phyloP scores from a whole-genome alignment of 2,113 vertebrate genomes.

The Passer montanus region DNA sequence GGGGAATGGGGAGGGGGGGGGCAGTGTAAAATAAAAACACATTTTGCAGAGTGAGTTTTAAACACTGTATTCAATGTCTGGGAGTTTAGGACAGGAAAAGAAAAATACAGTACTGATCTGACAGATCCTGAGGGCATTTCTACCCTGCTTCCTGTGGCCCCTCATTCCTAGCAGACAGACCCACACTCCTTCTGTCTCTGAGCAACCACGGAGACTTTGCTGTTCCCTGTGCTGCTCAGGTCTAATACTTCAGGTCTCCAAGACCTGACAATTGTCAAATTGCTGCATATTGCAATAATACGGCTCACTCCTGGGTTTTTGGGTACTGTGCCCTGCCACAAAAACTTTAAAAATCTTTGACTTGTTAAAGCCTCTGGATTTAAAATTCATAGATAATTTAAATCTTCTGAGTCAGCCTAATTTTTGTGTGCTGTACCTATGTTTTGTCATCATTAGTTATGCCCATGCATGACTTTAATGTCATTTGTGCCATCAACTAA shows the following conservation, averaged over 20 bases:
- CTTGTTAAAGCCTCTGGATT: not conserved
- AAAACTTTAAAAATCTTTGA: not conserved
- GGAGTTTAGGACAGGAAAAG: slow-evolving; percentile 5
- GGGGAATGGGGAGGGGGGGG: accelerated
- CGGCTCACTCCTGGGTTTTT: not conserved
- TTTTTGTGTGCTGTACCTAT: not conserved
- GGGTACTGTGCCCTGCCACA: not conserved
- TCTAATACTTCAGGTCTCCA: not conserved
- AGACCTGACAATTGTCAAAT: not conserved
- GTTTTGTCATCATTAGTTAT: not conserved
- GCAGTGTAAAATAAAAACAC: slow-evolving; percentile 27
- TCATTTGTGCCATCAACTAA: slow-evolving; percentile 21
- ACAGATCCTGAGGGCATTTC: not conserved
- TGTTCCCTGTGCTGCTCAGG: accelerated
- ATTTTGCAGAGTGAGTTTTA: slow-evolving; percentile 15
- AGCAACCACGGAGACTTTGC: not conserved
- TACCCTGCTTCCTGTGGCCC: not conserved
- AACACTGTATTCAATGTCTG: not conserved
- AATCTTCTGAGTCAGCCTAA: not conserved
- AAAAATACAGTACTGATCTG: not conserved
- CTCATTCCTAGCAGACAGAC: not conserved
- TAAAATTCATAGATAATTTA: not conserved
- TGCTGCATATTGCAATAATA: not conserved
- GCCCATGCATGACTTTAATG: not conserved
- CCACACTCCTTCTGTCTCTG: not conserved